Evolutionary conservation across 2,113 vertebrate genomes (phyloP), one percentile per base, ranked within the genome.

Genomic region (Ailurus styani): DNA sequence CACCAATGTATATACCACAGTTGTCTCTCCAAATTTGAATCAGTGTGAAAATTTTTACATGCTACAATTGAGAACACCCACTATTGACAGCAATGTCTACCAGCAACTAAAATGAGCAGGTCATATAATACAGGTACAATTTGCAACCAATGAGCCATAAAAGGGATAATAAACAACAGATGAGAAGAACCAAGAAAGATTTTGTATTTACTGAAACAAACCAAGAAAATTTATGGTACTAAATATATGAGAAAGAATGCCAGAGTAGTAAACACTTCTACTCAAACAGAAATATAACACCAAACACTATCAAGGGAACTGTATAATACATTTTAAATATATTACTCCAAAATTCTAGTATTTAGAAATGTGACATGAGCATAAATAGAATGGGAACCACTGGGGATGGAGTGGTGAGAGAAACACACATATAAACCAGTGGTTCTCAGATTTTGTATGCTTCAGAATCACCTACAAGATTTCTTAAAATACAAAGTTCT

Each of bases 301-400:
- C 91, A 77, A 95, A 90, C 0, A 52, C 37, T 79, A 92, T 55
- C 68, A 70, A 95, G 66, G 64, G 75, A 90, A 50, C 37, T 89
- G 12, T 55, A 13, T 45, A 90, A 60, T 60, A 68, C 62, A 70
- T 91, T 91, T 96, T 34, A 94, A 90, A 12, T 82, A 45, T 25
- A 78, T 54, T 86, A 25, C 42, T 66, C 64, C 89, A 37, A 94
- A 95, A 85, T 75, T 64, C 60, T 84, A 94, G 10, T 70, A 75
- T 93, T 97, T 86, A 97, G 31, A 97, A 94, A 87, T 96, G 31
- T 60, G n/a, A 40, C 52, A 90, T 54, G 62, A 96, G 72, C 31
- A 86, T 92, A 88, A 92, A 81, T 52, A 90, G n/a, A n/a, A 87
- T n/a, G 40, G 34, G 17, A 89, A 75, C 9, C 14, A 14, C 7